Conservation (phyloP, 2,888 invertebrate genomes). For the Leptopilina drosophilae region DNA sequence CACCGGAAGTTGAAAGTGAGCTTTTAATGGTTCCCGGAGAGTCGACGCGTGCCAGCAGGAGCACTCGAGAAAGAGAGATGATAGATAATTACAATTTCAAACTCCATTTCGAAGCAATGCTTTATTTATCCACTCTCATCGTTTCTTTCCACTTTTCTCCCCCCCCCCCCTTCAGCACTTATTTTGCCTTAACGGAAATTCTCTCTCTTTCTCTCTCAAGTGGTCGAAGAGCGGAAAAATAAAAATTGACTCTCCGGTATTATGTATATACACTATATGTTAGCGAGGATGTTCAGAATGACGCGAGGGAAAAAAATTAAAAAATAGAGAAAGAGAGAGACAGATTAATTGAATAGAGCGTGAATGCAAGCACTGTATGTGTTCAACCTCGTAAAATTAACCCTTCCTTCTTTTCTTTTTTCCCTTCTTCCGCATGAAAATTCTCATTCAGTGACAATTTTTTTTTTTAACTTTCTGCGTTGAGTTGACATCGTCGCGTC, state of each 20-base stretch:
- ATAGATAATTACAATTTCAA: slow-evolving; percentile 33
- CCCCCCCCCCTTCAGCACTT: no score
- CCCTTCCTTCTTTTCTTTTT: background rate
- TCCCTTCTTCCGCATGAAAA: background rate
- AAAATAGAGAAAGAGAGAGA: background rate
- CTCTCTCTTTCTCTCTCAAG: background rate
- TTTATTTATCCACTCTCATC: slow-evolving; percentile 49
- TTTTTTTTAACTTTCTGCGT: background rate
- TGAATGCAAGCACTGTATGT: slow-evolving; percentile 13
- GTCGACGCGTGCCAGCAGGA: slow-evolving; percentile 29
- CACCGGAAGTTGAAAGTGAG: slow-evolving; percentile 11
- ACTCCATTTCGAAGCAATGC: slow-evolving; percentile 46
- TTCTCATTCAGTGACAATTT: slow-evolving; percentile 24
- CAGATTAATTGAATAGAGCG: slow-evolving; percentile 27
- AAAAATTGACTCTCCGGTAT: background rate
- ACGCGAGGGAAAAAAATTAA: background rate
- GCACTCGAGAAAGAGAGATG: background rate
- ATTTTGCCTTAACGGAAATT: background rate
- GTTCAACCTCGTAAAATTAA: slow-evolving; percentile 21
- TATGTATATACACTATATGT: background rate
- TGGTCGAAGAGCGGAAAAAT: slow-evolving; percentile 17
- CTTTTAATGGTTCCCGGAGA: slow-evolving; percentile 1
- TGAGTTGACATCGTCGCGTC: background rate
- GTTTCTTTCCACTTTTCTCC: slow-evolving; percentile 11
- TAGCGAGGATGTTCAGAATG: background rate